Conservation (phyloP, 2,888 invertebrate genomes). For the Lymantria dispar region DNA sequence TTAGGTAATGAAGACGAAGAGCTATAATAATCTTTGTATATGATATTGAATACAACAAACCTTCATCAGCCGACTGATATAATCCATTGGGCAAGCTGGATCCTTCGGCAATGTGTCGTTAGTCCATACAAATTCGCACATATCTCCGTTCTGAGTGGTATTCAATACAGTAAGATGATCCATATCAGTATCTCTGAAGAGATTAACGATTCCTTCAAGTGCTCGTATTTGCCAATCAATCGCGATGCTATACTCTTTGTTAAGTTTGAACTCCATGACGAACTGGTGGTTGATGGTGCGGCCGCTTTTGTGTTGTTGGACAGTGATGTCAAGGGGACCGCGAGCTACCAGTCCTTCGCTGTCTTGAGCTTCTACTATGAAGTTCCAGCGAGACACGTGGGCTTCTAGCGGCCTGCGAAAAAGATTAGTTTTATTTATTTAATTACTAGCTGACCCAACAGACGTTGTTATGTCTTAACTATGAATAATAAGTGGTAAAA, state of each 20-base stretch:
- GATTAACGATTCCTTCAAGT: constrained; percentile 78
- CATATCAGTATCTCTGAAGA: constrained; percentile 84
- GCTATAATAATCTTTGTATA: too few species aligned
- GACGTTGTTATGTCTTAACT: too few species aligned
- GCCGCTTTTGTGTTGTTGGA: constrained; percentile 90
- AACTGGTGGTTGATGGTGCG: constrained; percentile 93
- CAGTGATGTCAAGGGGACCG: constrained; percentile 89
- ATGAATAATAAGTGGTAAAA: too few species aligned
- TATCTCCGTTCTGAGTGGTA: constrained; percentile 82
- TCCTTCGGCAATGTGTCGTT: constrained; percentile 92
- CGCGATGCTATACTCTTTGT: constrained; percentile 80
- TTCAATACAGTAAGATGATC: constrained; percentile 87
- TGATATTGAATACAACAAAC: constrained; percentile 55
- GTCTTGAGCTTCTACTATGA: constrained; percentile 91
- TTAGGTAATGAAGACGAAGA: too few species aligned
- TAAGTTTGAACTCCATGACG: constrained; percentile 83
- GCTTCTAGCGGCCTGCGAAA: constrained; percentile 88
- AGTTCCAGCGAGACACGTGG: constrained; percentile 91
- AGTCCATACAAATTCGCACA: constrained; percentile 90
- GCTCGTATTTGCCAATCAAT: constrained; percentile 91
- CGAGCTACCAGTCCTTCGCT: constrained; percentile 87
- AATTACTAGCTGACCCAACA: too few species aligned
- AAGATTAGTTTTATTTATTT: too few species aligned
- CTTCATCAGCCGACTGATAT: constrained; percentile 86
- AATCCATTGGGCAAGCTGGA: constrained; percentile 87